phyloP scores from a whole-genome alignment of 2,113 vertebrate species.

The Hippocampus barbouri region DNA sequence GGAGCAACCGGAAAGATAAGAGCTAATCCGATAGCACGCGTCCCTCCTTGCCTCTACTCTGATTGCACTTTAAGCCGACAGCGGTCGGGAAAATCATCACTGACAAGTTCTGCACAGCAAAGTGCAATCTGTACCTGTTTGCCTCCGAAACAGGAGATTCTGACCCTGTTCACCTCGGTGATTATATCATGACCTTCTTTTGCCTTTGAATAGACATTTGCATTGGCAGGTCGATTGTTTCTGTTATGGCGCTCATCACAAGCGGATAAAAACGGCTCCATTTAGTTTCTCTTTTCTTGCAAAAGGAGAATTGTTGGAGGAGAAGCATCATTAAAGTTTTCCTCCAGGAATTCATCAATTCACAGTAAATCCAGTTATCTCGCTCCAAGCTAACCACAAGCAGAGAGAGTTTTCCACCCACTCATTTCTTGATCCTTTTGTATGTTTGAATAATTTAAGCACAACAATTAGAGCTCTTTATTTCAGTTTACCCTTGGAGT shows the following conservation, averaged over 20 bases:
- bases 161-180: slow-evolving; percentile 49
- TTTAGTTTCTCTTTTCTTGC: neutral
- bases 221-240: neutral
- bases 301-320: neutral
- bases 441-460: slow-evolving; percentile 50
- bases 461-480: slow-evolving; percentile 28
- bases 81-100: slow-evolving; percentile 14
- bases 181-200: slow-evolving; percentile 15
- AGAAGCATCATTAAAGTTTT: slow-evolving; percentile 18
- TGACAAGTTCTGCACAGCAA: slow-evolving; percentile 19
- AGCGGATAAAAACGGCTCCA: neutral
- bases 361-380: slow-evolving; percentile 42
- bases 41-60: slow-evolving; percentile 14
- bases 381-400: slow-evolving; percentile 13
- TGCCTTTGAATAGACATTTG: slow-evolving; percentile 3
- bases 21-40: slow-evolving; percentile 23
- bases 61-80: slow-evolving; percentile 17
- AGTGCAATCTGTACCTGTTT: slow-evolving; percentile 16
- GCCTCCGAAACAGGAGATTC: slow-evolving; percentile 17
- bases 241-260: neutral
- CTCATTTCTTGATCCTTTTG: slow-evolving; percentile 39
- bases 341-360: slow-evolving; percentile 46
- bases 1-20: slow-evolving; percentile 33
- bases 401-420: slow-evolving; percentile 23
- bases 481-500: slow-evolving; percentile 13